phyloP scores from a whole-genome alignment of 2,888 invertebrate species.

The Troides aeacus region DNA sequence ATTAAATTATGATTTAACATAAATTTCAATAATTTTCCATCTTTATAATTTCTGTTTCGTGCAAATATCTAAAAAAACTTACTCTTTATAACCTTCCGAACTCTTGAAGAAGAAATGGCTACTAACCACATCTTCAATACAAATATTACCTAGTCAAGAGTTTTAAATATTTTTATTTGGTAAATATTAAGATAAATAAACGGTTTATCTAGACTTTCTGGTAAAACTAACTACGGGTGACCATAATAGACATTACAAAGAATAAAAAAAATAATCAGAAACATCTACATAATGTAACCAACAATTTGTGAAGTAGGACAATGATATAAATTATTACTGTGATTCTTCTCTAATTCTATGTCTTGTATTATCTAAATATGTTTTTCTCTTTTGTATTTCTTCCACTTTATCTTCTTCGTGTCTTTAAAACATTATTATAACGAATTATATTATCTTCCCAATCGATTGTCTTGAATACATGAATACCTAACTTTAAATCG shows the following conservation, averaged over 20 bases:
- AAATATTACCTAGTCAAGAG: too few relatives aligned
- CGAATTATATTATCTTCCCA: slow-evolving; percentile 1
- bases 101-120: too few relatives aligned
- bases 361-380: neutral
- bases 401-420: neutral
- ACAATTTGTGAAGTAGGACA: neutral
- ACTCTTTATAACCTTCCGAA: too few relatives aligned
- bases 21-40: too few relatives aligned
- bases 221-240: neutral
- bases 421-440: neutral
- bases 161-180: too few relatives aligned
- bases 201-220: too few relatives aligned
- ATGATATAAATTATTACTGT: neutral
- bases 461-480: neutral
- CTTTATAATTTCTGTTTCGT: too few relatives aligned
- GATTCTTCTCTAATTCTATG: neutral
- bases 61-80: too few relatives aligned
- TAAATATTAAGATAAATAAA: too few relatives aligned
- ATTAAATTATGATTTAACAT: too few relatives aligned
- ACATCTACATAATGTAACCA: neutral
- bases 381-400: neutral
- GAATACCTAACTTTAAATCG: neutral
- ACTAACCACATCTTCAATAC: too few relatives aligned
- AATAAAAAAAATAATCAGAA: neutral
- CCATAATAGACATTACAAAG: neutral